Evolutionary conservation across 1,140 invertebrate species (phyloP), one percentile per base, ranked within the genome.

Genomic region (Helicoverpa zea): DNA sequence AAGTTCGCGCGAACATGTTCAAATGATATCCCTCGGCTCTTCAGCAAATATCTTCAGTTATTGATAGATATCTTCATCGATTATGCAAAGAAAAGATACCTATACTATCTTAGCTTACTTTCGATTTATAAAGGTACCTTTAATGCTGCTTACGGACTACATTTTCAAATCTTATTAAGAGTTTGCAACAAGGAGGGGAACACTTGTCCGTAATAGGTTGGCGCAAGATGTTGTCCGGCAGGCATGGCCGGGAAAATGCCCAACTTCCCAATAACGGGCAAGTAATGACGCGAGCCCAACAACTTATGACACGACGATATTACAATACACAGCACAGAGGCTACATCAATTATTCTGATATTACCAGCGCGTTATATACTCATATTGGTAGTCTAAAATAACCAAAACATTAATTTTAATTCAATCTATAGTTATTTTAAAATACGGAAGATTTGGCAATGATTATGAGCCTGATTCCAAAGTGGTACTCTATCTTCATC

Each of bases 171-270:
- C 75, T 83, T 81, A 83, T 83, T 83, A 83, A 75, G 82, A 84
- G 81, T 86, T 81, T 75, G 79, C 78, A 84, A 87, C 83, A 87
- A 83, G 86, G 83, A 84, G 84, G 83, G 84, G 87, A 87, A 89
- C 87, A 90, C 87, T 90, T 88, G 86, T 81, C 83, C 83, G 87
- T 92, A 94, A 93, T 92, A 92, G 91, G 87, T 91, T 93, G 90
- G 86, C 82, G 86, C 91, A 94, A 92, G 91, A 94, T 92, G 92
- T 92, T 88, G 90, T 89, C 87, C 86, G 87, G 84, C 86, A 81
- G 35, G 87, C 90, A 83, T 91, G 89, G 85, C 88, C 86, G 88
- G 85, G 87, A 83, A 87, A 89, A 90, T 87, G 84, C 82, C 86
- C 83, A 91, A 93, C 84, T 92, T 92, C 86, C 88, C 89, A 92